Evolutionary conservation across 53 echinoderm and acorn worm species (phyloP).

Genomic region (Paracentrotus lividus): DNA sequence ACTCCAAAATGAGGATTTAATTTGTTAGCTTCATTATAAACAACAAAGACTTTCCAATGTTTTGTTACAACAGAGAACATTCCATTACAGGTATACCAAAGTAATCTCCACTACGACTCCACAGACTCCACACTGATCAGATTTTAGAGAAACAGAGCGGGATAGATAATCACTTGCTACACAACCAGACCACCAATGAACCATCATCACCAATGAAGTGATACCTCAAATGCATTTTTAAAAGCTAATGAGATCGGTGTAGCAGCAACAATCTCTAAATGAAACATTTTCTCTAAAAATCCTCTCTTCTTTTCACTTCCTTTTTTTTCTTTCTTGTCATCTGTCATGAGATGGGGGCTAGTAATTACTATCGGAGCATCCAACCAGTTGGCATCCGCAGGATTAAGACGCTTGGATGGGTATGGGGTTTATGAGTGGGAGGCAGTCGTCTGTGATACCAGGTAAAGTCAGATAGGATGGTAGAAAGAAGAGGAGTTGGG

Average conservation of each 20-base stretch:
- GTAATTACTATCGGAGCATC: constrained; percentile 57
- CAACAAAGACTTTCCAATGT: background rate
- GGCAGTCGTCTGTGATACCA: constrained; percentile 44
- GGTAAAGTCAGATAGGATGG: background rate
- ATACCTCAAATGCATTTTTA: constrained; percentile 4
- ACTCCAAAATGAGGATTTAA: background rate
- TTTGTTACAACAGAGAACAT: background rate
- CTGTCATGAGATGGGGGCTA: constrained; percentile 50
- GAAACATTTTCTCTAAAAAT: constrained; percentile 54
- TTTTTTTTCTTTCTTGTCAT: constrained; percentile 38
- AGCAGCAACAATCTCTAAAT: constrained; percentile 38
- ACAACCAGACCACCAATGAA: background rate
- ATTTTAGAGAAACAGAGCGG: background rate
- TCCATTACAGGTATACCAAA: background rate
- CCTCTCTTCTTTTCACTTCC: constrained; percentile 13
- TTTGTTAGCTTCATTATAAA: too few species aligned
- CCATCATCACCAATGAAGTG: constrained; percentile 30
- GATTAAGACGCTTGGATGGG: constrained; percentile 65
- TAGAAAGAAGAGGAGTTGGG: constrained; percentile 3
- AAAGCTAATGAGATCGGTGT: constrained; percentile 31
- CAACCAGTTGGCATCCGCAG: constrained; percentile 54
- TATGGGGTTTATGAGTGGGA: constrained; percentile 51
- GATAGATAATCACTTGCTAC: constrained; percentile 34
- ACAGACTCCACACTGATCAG: background rate
- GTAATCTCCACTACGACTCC: background rate